Evolutionary conservation across 2,113 vertebrate genomes (phyloP).

Genomic region (Oostethus manadensis): DNA sequence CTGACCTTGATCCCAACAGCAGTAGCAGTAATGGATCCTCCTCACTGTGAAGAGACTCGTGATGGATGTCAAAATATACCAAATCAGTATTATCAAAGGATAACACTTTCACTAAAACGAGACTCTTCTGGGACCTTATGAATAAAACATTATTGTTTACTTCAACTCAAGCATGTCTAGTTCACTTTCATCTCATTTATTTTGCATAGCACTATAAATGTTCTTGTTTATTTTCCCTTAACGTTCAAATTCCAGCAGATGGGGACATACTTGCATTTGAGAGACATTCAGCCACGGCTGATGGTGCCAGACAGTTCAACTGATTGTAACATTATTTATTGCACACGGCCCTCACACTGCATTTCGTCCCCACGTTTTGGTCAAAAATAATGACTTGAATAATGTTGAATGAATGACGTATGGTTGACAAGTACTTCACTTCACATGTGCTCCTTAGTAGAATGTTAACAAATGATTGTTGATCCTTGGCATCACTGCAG

Average conservation of each 20-base stretch:
- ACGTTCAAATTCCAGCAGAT: conserved; percentile 7
- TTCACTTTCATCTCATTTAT: conserved; percentile 46
- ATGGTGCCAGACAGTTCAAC: neutral
- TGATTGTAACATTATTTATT: neutral
- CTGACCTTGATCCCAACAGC: conserved; percentile 76
- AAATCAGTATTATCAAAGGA: conserved; percentile 78
- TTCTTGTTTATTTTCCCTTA: neutral
- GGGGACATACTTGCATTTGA: conserved; percentile 14
- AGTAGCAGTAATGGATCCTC: conserved; percentile 75
- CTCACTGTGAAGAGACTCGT: conserved; percentile 79
- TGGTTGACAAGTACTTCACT: too few relatives aligned
- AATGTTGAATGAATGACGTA: too few relatives aligned
- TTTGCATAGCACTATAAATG: neutral
- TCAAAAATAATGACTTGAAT: neutral
- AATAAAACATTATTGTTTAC: conserved; percentile 80
- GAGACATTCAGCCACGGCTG: neutral
- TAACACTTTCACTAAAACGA: conserved; percentile 72
- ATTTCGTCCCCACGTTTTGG: neutral
- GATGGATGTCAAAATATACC: conserved; percentile 81
- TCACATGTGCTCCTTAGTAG: too few relatives aligned
- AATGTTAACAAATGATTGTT: too few relatives aligned
- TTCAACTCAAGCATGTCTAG: conserved; percentile 58
- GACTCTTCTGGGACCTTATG: conserved; percentile 78
- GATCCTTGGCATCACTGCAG: too few relatives aligned
- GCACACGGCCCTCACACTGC: neutral